phyloP scores from a whole-genome alignment of 2,888 invertebrate species.

The Lepidonotus clava region DNA sequence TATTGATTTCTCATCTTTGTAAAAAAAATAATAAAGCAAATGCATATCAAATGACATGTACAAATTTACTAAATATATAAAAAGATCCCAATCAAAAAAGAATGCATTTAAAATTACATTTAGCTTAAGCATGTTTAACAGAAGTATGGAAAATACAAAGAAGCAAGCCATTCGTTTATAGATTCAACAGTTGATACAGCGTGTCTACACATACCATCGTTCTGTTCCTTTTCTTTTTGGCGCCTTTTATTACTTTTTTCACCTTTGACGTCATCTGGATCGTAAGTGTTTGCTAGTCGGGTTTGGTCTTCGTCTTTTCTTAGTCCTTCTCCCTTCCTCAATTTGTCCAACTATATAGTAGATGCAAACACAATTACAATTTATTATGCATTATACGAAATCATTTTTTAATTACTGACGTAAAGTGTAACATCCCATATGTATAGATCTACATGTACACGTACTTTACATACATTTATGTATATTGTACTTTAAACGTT shows the following conservation, averaged over 20 bases:
- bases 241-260: constrained; percentile 74
- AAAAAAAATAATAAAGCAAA: not conserved
- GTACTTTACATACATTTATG: too few relatives aligned
- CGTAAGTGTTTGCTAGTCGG: constrained; percentile 75
- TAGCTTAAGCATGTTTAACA: too few relatives aligned
- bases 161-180: not conserved
- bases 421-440: too few relatives aligned
- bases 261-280: constrained; percentile 76
- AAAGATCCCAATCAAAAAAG: too few relatives aligned
- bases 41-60: too few relatives aligned
- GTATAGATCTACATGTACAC: too few relatives aligned
- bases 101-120: too few relatives aligned
- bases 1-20: not conserved
- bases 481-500: too few relatives aligned
- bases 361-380: too few relatives aligned
- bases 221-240: constrained; percentile 54
- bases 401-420: too few relatives aligned
- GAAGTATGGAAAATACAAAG: not conserved
- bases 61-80: too few relatives aligned
- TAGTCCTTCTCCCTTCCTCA: constrained; percentile 62
- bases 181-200: not conserved
- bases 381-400: too few relatives aligned
- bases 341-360: constrained; percentile 63
- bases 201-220: constrained; percentile 35
- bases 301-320: constrained; percentile 67